Base-by-base conservation (phyloP, 2,888 invertebrate species). In the Oscheius sp. region DNA sequence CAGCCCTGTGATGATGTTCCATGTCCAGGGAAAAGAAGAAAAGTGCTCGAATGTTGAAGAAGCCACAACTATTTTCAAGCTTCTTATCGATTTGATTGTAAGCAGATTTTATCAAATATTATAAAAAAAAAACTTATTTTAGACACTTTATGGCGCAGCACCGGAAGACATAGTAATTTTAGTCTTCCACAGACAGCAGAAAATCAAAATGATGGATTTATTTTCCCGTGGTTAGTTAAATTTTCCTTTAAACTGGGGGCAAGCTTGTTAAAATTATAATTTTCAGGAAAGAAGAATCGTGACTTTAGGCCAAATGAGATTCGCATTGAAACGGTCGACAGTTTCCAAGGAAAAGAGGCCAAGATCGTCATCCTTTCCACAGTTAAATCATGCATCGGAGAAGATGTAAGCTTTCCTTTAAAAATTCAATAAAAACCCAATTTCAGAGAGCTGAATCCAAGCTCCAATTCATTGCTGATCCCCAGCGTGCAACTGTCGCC, bases 271-370 rank as follows among this genome's bases (percentile, higher is more conserved):
- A n/a, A n/a, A n/a, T n/a, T n/a, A n/a, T n/a, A n/a, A n/a, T 56
- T 56, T 56, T 56, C 56, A 56, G 56, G 3, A 2, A 56, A 56
- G 16, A 27, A 13, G n/a, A 3, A 7, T 21, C 2, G 5, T 21
- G 56, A 3, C 6, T 56, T 2, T 5, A 61, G 12, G 18, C 7
- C 43, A 3, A n/a, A n/a, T n/a, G n/a, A 25, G 52, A 18, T 56
- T 18, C 12, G 13, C 18, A n/a, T 66, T 21, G 7, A 53, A 5
- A 69, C 69, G 12, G 69, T 69, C 41, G 69, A 69, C 25, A 35
- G 29, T 23, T 69, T 69, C 53, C 69, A 69, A 21, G 69, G 69
- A 53, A 69, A 69, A 41, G 69, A 69, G 45, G 35, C 69, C 18
- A 55, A 55, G 25, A 53, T 69, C 25, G 21, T 69, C 23, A 43